Conservation (phyloP, 2,888 invertebrate species). For the Catonia carolina region DNA sequence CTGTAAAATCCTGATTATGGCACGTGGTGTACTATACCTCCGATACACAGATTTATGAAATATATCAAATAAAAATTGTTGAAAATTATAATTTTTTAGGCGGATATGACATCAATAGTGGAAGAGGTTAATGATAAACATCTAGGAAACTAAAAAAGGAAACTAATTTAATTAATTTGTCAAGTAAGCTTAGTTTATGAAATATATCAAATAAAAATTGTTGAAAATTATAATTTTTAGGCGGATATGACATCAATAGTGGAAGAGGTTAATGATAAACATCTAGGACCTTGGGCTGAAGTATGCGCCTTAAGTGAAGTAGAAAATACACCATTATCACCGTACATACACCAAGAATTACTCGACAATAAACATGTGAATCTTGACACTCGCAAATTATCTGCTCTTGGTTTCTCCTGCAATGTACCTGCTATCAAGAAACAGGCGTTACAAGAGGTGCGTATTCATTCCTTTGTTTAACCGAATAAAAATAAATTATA, state of each 20-base stretch:
- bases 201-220: background rate
- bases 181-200: too few relatives aligned
- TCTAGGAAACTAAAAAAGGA: too few relatives aligned
- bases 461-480: slow-evolving; percentile 6
- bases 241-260: slow-evolving; percentile 71
- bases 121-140: slow-evolving; percentile 94
- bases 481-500: too few relatives aligned
- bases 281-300: slow-evolving; percentile 86
- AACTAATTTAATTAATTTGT: too few relatives aligned
- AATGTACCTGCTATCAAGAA: slow-evolving; percentile 56
- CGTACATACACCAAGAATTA: slow-evolving; percentile 76
- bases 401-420: slow-evolving; percentile 52
- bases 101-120: slow-evolving; percentile 70
- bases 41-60: too few relatives aligned
- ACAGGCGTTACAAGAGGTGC: slow-evolving; percentile 55
- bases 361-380: slow-evolving; percentile 73
- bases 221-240: slow-evolving; percentile 44
- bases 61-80: too few relatives aligned
- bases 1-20: too few relatives aligned
- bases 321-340: slow-evolving; percentile 79
- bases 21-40: too few relatives aligned
- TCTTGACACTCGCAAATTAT: slow-evolving; percentile 62
- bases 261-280: slow-evolving; percentile 90
- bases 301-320: slow-evolving; percentile 69
- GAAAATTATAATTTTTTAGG: slow-evolving; percentile 52